Conservation (phyloP, 2,888 invertebrate genomes). For the Cephus spinipes region DNA sequence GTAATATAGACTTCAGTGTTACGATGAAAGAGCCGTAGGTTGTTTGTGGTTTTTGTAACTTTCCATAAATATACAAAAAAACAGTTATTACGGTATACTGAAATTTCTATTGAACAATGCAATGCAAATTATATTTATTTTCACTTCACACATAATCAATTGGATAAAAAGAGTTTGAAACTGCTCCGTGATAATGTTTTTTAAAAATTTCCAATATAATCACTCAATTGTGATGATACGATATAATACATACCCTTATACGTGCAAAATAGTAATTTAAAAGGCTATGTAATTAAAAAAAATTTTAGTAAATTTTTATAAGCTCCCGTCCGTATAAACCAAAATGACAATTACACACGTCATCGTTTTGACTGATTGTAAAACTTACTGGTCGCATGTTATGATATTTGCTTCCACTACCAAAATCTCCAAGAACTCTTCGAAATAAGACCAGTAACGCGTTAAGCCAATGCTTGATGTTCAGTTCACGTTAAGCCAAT, state of each 20-base stretch:
- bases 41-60: background rate
- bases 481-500: background rate
- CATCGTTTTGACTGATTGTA: background rate
- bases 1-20: background rate
- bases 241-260: too few relatives aligned
- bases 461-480: background rate
- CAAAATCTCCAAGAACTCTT: background rate
- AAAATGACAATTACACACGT: background rate
- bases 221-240: background rate
- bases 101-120: background rate
- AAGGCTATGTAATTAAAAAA: too few relatives aligned
- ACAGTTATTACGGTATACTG: background rate
- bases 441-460: background rate
- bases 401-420: background rate
- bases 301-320: background rate
- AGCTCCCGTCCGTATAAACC: background rate
- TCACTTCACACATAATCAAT: background rate
- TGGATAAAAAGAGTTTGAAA: too few relatives aligned
- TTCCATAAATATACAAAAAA: background rate
- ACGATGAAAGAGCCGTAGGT: background rate
- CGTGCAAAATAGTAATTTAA: too few relatives aligned
- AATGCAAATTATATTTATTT: background rate
- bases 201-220: background rate
- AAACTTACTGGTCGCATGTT: background rate
- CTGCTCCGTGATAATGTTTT: background rate